Evolutionary conservation across 1,140 invertebrate species (phyloP), one percentile per base, ranked within the genome.

Genomic region (Cotesia chilonis): DNA sequence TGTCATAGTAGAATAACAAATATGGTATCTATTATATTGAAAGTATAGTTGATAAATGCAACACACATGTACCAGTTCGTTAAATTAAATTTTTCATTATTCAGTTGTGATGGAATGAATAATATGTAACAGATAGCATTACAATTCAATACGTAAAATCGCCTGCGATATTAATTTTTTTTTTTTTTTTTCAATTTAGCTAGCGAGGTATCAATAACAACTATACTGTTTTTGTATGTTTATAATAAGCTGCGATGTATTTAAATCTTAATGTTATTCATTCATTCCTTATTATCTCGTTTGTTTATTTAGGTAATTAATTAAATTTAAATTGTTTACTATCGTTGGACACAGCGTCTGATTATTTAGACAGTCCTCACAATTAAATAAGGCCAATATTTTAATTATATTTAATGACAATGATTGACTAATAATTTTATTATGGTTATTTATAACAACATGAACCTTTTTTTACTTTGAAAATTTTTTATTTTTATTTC

Each of bases 121-220:
- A 75, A 76, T 82, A 47, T 47, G 5, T 47, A 47, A 47, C 67
- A 28, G 77, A 72, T 78, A 73, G 72, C 28, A 28, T 28, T 12
- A 79, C 78, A 76, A 72, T 79, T 81, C 78, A 83, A 81, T 80
- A 80, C 74, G 81, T 80, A 79, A 83, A 80, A 83, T 85, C 83
- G 82, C 80, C 81, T 81, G 79, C 82, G 77, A 85, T 78, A 78
- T 83, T 77, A 82, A 67, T 74, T 14, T 14, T 14, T 71, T 70
- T 79, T 80, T 78, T 71, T 66, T 75, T 59, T 68, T 75, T 75
- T 78, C 76, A 60, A 55, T 77, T 73, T 77, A 80, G 74, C 75
- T 74, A 79, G 52, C 66, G 59, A 55, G 74, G 12, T 41, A 41
- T 9, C 12, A 17, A 4, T 38, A 10, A 4, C 10, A 61, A 51